Evolutionary conservation across 2,113 vertebrate species (phyloP).

Genomic region (Sardina pilchardus): DNA sequence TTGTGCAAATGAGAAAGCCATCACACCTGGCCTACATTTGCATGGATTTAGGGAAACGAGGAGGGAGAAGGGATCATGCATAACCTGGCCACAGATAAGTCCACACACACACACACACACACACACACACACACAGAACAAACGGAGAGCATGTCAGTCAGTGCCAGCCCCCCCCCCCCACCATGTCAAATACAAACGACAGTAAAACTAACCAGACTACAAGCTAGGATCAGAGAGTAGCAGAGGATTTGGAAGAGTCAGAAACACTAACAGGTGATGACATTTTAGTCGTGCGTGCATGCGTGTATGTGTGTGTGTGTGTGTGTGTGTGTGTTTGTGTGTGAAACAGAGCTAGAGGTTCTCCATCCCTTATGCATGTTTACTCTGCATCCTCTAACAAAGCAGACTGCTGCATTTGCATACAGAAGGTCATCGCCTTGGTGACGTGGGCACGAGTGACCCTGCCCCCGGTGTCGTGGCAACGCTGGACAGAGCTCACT

Average conservation of each 20-base stretch:
- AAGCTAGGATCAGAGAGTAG: neutral
- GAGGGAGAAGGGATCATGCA: neutral
- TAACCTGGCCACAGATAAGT: conserved; percentile 12
- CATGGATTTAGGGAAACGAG: conserved; percentile 61
- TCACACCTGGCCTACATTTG: conserved; percentile 62
- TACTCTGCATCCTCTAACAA: neutral
- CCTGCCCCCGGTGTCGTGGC: neutral
- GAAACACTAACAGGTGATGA: neutral
- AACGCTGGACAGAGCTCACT: neutral
- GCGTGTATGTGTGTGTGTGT: too few relatives aligned
- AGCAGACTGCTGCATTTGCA: neutral
- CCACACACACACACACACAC: neutral
- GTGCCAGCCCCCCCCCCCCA: neutral
- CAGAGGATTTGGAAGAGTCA: neutral
- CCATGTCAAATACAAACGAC: conserved; percentile 1
- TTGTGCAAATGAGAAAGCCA: conserved; percentile 58
- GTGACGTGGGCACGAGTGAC: neutral
- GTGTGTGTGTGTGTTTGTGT: too few relatives aligned
- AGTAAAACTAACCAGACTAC: neutral
- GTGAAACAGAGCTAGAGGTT: neutral
- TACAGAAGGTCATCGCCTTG: conserved; percentile 13
- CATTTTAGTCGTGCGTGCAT: neutral
- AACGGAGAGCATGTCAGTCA: conserved; percentile 7
- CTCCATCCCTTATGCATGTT: conserved; percentile 10
- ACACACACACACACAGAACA: neutral